Base-by-base conservation (phyloP, 2,797 vertebrate genomes). In the Cuniculus paca region DNA sequence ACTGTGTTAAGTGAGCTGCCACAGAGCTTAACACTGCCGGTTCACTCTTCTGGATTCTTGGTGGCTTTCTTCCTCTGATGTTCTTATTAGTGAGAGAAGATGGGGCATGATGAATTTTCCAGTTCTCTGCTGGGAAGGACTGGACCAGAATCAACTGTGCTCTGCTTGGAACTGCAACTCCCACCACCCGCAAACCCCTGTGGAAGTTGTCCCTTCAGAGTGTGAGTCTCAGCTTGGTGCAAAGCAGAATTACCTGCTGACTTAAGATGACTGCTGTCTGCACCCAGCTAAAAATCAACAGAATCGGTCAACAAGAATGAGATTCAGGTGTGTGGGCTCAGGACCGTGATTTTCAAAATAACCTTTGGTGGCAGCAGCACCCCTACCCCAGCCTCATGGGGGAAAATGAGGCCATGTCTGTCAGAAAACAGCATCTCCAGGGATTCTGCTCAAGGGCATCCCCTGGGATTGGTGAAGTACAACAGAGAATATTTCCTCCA, bases 31-130 rank as follows among this genome's bases (percentile, higher is more conserved):
- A 77, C 28, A 19, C 5, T 48, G 45, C 17, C 36, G 48, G 6
- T 61, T 84, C 58, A 42, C 87, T 84, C 63, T 95, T 88, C 50
- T 75, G 48, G 82, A 60, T 87, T 75, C 61, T 83, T 91, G 58
- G 17, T 54, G 68, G 58, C 52, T 89, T 88, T 45, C 31, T 24
- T 91, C 52, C 17, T 83, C 90, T 88, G 78, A 11, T 91, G 45
- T 42, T 90, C 92, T 87, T 88, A 72, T 90, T 61, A 61, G 54
- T 54, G 70, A 89, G 90, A 91, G 77, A 93, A 89, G 60, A 28
- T 20, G n/a, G 6, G 5, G 36, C n/a, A 1, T 17, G 4, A 39
- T 81, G 34, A 70, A 72, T 79, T 94, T 65, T 70, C 68, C 79
- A 61, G 24, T 87, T 92, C 60, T 78, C 61, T 52, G 0, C 84